A percentile compares a stretch with the other conserved stretches of the same genome.
Conservation (phyloP, 2,888 invertebrate species). For the Ichneumon xanthorius region DNA sequence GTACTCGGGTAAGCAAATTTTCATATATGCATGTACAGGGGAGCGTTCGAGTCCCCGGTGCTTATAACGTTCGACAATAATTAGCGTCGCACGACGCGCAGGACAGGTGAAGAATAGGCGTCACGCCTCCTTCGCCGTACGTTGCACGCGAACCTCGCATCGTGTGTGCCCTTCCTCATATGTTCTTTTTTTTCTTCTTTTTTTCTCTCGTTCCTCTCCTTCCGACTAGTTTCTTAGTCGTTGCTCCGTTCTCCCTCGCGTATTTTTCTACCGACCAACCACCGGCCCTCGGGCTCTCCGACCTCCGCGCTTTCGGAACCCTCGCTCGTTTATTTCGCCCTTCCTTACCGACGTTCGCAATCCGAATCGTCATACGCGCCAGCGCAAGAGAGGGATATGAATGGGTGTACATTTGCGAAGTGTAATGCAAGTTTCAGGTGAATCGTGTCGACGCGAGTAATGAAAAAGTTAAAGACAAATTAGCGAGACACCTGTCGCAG, state of each 20-base stretch:
- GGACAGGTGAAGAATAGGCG: constrained; percentile 81
- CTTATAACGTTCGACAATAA: constrained; percentile 77
- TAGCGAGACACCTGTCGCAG: constrained; percentile 59
- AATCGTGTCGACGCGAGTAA: constrained; percentile 37
- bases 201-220: constrained; percentile 32
- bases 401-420: neutral
- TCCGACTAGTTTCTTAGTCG: constrained; percentile 13
- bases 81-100: constrained; percentile 74
- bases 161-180: constrained; percentile 58
- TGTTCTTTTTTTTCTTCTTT: constrained; percentile 30
- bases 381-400: neutral
- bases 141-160: constrained; percentile 73
- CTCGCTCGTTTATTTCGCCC: constrained; percentile 41
- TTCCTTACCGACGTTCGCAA: constrained; percentile 25
- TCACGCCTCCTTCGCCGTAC: constrained; percentile 81
- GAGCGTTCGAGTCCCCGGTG: constrained; percentile 17
- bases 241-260: neutral
- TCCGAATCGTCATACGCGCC: constrained; percentile 40
- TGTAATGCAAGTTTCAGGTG: neutral
- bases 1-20: neutral
- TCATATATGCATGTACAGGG: neutral
- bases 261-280: constrained; percentile 25
- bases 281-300: constrained; percentile 28
- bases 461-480: constrained; percentile 64
- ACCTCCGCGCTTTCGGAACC: neutral